phyloP scores from a whole-genome alignment of 2,797 vertebrate genomes.

The Sciurus vulgaris region DNA sequence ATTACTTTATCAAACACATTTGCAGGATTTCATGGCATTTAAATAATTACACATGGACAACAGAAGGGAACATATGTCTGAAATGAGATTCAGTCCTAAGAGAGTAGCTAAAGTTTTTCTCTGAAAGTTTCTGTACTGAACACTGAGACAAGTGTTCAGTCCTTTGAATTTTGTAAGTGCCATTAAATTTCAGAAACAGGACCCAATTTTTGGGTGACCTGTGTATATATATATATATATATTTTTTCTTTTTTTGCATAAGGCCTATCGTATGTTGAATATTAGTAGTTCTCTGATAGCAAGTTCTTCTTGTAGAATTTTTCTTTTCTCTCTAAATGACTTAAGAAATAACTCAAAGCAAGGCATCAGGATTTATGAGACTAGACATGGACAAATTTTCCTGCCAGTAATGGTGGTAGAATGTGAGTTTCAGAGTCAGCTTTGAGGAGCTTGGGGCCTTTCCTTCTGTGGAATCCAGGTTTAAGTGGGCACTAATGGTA shows the following conservation, averaged over 20 bases:
- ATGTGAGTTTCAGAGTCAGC: not conserved
- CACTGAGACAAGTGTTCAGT: slow-evolving; percentile 55
- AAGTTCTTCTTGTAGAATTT: not conserved
- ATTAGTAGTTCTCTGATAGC: slow-evolving; percentile 37
- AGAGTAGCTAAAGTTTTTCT: slow-evolving; percentile 37
- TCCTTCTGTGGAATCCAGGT: not conserved
- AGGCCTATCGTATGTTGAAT: slow-evolving; percentile 1
- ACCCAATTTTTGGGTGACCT: not conserved
- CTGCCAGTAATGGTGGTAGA: not conserved
- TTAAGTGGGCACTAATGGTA: not conserved
- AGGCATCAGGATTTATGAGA: not conserved
- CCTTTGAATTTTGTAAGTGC: slow-evolving; percentile 62
- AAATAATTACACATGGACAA: slow-evolving; percentile 60
- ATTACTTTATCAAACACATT: slow-evolving; percentile 69
- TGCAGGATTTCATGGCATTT: slow-evolving; percentile 75
- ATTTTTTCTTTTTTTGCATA: not conserved
- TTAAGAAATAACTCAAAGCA: slow-evolving; percentile 36
- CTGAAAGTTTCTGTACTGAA: slow-evolving; percentile 50
- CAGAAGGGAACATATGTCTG: slow-evolving; percentile 41
- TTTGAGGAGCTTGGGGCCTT: not conserved
- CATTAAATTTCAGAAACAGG: slow-evolving; percentile 63
- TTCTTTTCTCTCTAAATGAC: slow-evolving; percentile 59
- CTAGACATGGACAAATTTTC: not conserved
- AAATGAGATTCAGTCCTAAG: slow-evolving; percentile 68
- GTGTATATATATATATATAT: not conserved